phyloP scores from a whole-genome alignment of 1,140 invertebrate species.

The Rhyzopertha dominica region DNA sequence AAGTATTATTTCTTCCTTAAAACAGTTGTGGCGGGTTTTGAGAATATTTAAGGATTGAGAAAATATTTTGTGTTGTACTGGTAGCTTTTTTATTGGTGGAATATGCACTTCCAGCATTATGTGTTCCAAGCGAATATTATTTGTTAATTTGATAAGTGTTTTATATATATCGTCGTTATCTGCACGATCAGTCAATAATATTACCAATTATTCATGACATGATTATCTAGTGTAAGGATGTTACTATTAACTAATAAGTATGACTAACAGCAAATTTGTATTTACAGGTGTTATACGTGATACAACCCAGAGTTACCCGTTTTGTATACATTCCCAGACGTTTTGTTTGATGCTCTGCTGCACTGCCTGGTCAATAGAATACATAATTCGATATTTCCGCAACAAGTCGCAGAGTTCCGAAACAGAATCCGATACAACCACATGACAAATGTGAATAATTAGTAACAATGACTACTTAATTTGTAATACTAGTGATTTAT shows the following conservation, averaged over 20 bases:
- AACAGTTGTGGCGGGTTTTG: no score
- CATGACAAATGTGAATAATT: conserved; percentile 37
- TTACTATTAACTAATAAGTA: not conserved
- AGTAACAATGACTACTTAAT: conserved; percentile 7
- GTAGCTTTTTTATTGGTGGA: no score
- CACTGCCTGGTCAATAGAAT: conserved; percentile 63
- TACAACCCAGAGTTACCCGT: conserved; percentile 59
- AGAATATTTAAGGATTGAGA: no score
- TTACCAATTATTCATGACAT: not conserved
- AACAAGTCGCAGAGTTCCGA: conserved; percentile 4
- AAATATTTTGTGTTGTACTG: no score
- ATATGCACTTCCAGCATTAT: no score
- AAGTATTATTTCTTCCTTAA: no score
- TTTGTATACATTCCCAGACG: conserved; percentile 67
- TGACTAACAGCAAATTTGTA: not conserved
- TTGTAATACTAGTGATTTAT: conserved; percentile 6
- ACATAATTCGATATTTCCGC: conserved; percentile 44
- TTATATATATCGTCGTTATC: conserved; percentile 7
- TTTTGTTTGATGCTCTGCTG: conserved; percentile 61
- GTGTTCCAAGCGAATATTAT: no score
- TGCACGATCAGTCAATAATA: conserved; percentile 6
- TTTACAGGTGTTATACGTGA: conserved; percentile 65
- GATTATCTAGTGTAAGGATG: conserved; percentile 1
- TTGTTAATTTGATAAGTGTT: no score
- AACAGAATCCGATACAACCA: conserved; percentile 26